These are phyloP conservation scores for Aphidius ervi DNA, from an alignment of 1,140 invertebrate species.

Conservation along the genomic window DNA sequence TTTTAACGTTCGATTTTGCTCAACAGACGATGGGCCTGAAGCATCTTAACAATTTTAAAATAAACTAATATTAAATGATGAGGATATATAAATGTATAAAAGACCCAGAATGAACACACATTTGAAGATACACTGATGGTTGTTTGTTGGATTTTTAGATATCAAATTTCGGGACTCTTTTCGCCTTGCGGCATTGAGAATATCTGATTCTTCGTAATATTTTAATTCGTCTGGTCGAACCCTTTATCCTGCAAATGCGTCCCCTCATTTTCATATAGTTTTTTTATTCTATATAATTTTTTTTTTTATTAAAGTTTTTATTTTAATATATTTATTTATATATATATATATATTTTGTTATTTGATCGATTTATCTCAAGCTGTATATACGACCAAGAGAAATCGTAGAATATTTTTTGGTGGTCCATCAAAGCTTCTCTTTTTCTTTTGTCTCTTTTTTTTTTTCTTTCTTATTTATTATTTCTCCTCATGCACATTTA, in stretches of 20 bases:
- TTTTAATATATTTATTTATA: not conserved
- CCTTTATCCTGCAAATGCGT: conserved; percentile 35
- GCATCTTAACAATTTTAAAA: no score
- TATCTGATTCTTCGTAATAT: conserved; percentile 45
- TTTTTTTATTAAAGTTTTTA: conserved; percentile 2
- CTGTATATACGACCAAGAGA: no score
- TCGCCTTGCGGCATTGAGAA: conserved; percentile 23
- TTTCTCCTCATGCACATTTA: not conserved
- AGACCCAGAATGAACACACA: no score
- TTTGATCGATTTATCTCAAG: not conserved
- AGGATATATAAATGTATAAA: no score
- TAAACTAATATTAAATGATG: no score
- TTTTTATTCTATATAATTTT: not conserved
- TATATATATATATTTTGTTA: not conserved
- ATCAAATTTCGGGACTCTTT: conserved; percentile 41
- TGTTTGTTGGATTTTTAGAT: conserved; percentile 34
- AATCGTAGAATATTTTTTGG: no score
- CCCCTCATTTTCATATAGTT: conserved; percentile 14
- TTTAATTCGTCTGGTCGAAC: conserved; percentile 48
- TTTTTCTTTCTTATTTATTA: no score
- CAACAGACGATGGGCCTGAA: no score
- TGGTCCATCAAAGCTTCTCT: no score
- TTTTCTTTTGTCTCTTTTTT: no score
- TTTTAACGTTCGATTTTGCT: no score
- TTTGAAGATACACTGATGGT: no score